Base-by-base conservation (phyloP, 92 coral and sea anemone species). In the Epizoanthus illoricatus region DNA sequence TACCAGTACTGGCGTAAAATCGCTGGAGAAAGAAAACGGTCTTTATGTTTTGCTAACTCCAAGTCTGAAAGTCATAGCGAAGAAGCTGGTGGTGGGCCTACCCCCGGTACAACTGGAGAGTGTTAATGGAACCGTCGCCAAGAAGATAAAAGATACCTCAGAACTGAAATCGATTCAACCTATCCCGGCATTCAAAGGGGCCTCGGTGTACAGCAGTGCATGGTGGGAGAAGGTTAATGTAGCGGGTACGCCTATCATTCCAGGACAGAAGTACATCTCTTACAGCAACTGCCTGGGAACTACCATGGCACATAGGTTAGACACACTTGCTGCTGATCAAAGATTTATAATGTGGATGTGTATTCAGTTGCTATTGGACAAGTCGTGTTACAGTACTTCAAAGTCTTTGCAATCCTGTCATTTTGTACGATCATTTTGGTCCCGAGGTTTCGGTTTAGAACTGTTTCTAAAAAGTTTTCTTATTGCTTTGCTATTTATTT, bases 161-260 rank as follows among this genome's bases (percentile, higher is more conserved):
- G 84, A 86, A 84, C 89, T 92, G 74, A 84, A 85, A 66, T 92
- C 97, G 16, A 92, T 92, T 23, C 88, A 86, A 65, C 91, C 86
- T 18, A 86, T 90, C 69, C 90, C 94, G 33, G 97, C 97, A 7
- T 90, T 92, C 84, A 92, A 90, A 69, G 97, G 97, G 7, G 97
- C 94, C 45, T 94, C 97, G 18, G 91, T 90, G 49, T 92, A 92
- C 72, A 39, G 71, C 61, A 83, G 74, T 40, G 97, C 97, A 0
- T 92, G 97, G 97, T 92, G 97, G 97, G 89, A 88, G 71, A 84
- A 80, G 5, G 69, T 79, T 1, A 71, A 72, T 4, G 84, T 74
- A n/a, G 85, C 78, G 19, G 89, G 89, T 33, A 60, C 81, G 55
- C 86, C 86, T n/a, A 73, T 92, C 4, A 66, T 78, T 65, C 94